A percentile compares a stretch with the other conserved stretches of the same genome.
Evolutionary conservation across 2,113 vertebrate species (phyloP).

Genomic region (Craseonycteris thonglongyai): DNA sequence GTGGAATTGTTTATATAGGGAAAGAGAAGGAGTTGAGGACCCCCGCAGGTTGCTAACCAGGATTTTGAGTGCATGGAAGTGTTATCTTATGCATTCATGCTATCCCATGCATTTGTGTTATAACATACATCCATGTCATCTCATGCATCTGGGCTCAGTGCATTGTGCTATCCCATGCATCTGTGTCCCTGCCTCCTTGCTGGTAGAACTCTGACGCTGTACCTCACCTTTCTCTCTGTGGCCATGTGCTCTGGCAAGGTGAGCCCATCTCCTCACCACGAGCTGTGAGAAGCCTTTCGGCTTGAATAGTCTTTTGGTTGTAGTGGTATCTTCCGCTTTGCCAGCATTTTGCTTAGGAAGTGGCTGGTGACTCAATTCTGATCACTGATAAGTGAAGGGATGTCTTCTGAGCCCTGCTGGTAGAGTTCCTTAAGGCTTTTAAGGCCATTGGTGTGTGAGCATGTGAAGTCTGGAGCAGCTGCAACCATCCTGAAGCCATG

Average conservation of each 20-base stretch:
- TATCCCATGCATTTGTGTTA: no score
- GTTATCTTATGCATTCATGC: not conserved
- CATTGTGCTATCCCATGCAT: not conserved
- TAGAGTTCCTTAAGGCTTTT: not conserved
- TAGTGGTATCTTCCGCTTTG: not conserved
- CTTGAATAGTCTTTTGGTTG: not conserved
- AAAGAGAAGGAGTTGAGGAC: not conserved
- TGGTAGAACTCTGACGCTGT: not conserved
- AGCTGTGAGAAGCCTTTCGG: not conserved
- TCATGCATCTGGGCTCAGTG: not conserved
- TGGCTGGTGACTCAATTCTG: not conserved
- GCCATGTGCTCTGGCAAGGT: not conserved
- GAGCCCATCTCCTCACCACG: not conserved
- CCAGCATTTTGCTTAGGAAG: not conserved
- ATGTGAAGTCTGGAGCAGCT: not conserved
- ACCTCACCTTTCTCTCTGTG: not conserved
- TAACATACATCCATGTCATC: no score
- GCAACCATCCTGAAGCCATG: not conserved
- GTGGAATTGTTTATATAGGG: not conserved
- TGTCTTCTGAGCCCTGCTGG: not conserved
- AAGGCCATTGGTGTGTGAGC: not conserved
- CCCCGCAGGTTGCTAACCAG: not conserved
- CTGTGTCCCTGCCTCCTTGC: not conserved
- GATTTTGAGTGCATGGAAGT: not conserved
- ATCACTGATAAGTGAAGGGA: not conserved